phyloP scores from a whole-genome alignment of 2,797 vertebrate genomes.

The Fringilla coelebs region DNA sequence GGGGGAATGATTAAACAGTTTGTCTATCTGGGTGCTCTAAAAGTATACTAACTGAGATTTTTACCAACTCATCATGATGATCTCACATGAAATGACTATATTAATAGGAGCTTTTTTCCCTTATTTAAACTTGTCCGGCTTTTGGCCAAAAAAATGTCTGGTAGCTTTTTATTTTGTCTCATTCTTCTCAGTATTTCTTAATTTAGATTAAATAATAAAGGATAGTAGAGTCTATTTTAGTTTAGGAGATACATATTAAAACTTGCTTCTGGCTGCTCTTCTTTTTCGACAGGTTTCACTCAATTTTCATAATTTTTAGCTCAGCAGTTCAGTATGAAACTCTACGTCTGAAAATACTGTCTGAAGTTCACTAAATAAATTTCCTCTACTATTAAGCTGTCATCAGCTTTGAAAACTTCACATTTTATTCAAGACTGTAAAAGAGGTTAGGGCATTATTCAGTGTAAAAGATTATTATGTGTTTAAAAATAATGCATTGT shows the following conservation, averaged over 20 bases:
- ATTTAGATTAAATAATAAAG: conserved; percentile 6
- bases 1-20: neutral
- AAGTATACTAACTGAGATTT: neutral
- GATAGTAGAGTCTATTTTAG: neutral
- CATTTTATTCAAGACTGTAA: neutral
- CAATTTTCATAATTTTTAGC: conserved; percentile 14
- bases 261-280: neutral
- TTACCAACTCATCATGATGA: neutral
- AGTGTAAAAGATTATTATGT: neutral
- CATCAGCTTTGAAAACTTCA: conserved; percentile 7
- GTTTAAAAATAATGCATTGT: neutral
- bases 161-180: neutral
- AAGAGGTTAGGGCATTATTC: neutral
- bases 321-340: neutral
- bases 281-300: conserved; percentile 9
- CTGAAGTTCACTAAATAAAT: conserved; percentile 2
- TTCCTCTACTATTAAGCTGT: neutral
- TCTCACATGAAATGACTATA: neutral
- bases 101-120: neutral
- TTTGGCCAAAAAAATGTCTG: neutral
- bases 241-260: neutral
- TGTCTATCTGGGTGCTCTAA: neutral
- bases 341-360: neutral
- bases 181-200: neutral
- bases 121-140: neutral